These are phyloP conservation scores for Crocodylus rhombifer DNA, from an alignment of 2,797 vertebrate species.

Conservation along the genomic window DNA sequence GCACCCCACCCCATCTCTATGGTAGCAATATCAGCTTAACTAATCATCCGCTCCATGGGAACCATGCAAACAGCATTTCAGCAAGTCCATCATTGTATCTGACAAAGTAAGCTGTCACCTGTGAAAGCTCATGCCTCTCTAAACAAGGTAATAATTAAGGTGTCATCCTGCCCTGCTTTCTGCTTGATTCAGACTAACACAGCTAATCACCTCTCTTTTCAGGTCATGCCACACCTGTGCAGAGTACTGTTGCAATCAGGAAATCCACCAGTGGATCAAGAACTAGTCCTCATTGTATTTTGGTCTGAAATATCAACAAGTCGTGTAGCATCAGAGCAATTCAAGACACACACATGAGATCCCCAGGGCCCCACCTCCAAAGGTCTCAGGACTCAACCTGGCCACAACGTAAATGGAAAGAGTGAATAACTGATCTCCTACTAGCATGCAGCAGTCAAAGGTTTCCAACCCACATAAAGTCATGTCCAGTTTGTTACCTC, in stretches of 20 bases:
- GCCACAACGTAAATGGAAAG: neutral
- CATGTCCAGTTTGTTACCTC: neutral
- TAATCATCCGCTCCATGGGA: rapidly evolving
- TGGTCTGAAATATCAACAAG: neutral
- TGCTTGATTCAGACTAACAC: no score
- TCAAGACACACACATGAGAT: neutral
- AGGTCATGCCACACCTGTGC: rapidly evolving
- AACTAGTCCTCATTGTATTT: neutral
- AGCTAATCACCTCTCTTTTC: neutral
- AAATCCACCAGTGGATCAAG: neutral
- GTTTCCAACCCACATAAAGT: neutral
- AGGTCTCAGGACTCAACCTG: neutral
- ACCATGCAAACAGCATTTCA: neutral
- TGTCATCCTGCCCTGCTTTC: no score
- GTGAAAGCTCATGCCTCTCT: no score
- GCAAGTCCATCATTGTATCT: no score
- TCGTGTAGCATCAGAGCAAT: neutral
- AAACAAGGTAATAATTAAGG: no score
- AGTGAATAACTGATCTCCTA: neutral
- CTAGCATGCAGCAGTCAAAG: neutral
- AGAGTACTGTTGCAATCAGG: rapidly evolving
- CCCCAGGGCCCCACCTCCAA: neutral
- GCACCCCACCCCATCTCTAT: neutral
- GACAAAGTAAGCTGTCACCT: no score
- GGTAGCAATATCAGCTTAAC: neutral